Evolutionary conservation across 2,113 vertebrate species (phyloP), one percentile per base, ranked within the genome.

Genomic region (Elachura formosa): DNA sequence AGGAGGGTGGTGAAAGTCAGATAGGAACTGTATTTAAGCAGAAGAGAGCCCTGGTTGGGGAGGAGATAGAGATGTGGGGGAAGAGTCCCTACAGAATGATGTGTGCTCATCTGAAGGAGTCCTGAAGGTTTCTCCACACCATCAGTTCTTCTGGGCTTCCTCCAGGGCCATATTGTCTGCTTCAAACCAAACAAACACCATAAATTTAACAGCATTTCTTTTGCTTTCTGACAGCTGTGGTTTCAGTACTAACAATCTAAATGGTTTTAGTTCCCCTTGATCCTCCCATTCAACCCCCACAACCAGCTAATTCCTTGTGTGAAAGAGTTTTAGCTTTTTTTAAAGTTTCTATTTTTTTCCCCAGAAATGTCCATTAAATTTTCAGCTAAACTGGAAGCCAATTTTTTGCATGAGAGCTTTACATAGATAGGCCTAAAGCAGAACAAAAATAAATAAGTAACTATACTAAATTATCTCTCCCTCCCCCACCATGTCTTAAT

Each of bases 371-470:
- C 96, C 97, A 98, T 98, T 96, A 97, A 94, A 93, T 96, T 97
- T 91, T 97, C 94, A 97, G 93, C 91, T 93, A 95, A 97, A 95
- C 91, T 95, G 89, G 96, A 94, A 98, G 77, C 90, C 96, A 97
- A 97, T 98, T 98, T 98, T 97, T 97, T 98, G 97, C 98, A 97
- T 98, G 98, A 98, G 63, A 97, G 94, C 97, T 97, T 98, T 74
- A 7, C 93, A 97, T 87, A 96, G 95, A 95, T 97, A 96, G 92
- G 94, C 93, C 96, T 97, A 96, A 96, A 96, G 75, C 77, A 96
- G 96, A 97, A 95, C 23, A 94, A 93, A 96, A 97, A 96, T 20
- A 84, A 94, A 85, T 59, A 93, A 94, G 49, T 52, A 91, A 93
- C 62, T 52, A 24, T 12, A 43, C 26, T 59, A 46, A 93, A 92